Conservation (phyloP, 1,140 invertebrate species). For the Drosophila azteca region DNA sequence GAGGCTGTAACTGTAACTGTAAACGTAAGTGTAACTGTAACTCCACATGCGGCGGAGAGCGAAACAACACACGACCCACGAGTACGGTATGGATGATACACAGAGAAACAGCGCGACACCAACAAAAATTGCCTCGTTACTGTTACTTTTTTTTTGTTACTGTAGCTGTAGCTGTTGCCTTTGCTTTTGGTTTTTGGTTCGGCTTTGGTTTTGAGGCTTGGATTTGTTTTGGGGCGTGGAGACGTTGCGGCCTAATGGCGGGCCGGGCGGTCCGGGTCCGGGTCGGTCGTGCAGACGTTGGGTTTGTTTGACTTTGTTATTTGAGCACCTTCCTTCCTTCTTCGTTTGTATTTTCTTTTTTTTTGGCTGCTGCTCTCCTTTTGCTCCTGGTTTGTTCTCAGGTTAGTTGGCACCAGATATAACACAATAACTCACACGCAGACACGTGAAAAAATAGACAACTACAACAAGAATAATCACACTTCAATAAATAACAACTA, state of each 20-base stretch:
- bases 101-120: conserved; percentile 1
- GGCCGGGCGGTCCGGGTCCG: conserved; percentile 28
- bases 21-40: conserved; percentile 32
- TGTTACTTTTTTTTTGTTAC: conserved; percentile 18
- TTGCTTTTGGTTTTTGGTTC: conserved; percentile 23
- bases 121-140: conserved; percentile 10
- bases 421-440: conserved; percentile 27
- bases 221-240: conserved; percentile 36
- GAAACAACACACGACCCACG: too few species aligned
- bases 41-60: conserved; percentile 26
- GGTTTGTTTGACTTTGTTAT: conserved; percentile 72
- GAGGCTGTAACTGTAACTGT: conserved; percentile 24
- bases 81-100: conserved; percentile 7
- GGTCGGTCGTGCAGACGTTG: not conserved
- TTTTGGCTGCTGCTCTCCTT: conserved; percentile 4
- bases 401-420: conserved; percentile 13
- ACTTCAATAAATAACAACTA: conserved; percentile 1
- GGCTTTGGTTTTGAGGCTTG: conserved; percentile 29
- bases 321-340: conserved; percentile 35
- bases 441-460: too few species aligned
- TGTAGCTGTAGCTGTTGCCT: conserved; percentile 15
- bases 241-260: too few species aligned
- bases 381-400: conserved; percentile 6
- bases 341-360: too few species aligned
- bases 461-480: not conserved